Conservation (phyloP, 1,140 invertebrate species). For the Spodoptera frugiperda region DNA sequence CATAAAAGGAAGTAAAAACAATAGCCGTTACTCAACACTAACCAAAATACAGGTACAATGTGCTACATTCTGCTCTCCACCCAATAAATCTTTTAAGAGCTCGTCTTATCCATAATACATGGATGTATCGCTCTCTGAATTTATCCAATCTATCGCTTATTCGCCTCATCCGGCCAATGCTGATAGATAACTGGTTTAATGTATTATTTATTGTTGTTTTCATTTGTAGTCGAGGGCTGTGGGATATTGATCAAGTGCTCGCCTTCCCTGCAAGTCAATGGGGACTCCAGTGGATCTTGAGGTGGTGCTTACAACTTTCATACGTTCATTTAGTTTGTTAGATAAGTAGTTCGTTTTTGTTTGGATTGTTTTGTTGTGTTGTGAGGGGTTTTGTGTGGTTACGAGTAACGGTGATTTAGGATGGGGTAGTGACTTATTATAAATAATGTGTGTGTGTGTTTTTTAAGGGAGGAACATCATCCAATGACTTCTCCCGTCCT, state of each 20-base stretch:
- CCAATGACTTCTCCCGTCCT: too few species aligned
- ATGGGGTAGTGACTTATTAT: too few species aligned
- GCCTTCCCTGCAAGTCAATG: background rate
- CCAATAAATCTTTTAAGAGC: slow-evolving; percentile 54
- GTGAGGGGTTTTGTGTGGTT: too few species aligned
- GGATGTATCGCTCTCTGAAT: slow-evolving; percentile 32
- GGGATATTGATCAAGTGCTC: slow-evolving; percentile 13
- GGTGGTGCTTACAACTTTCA: background rate
- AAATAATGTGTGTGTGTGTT: too few species aligned
- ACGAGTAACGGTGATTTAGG: too few species aligned
- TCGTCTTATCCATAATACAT: slow-evolving; percentile 56
- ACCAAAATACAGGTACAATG: slow-evolving; percentile 20
- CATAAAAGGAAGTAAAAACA: slow-evolving; percentile 1
- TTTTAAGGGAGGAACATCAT: too few species aligned
- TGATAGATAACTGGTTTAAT: slow-evolving; percentile 42
- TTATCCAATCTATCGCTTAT: slow-evolving; percentile 42
- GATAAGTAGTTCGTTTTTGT: too few species aligned
- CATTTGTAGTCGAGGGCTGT: slow-evolving; percentile 13
- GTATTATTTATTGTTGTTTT: slow-evolving; percentile 42
- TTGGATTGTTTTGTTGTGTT: too few species aligned
- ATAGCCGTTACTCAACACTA: background rate
- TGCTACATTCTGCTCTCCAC: slow-evolving; percentile 4
- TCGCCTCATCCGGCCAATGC: slow-evolving; percentile 26
- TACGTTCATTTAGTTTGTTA: too few species aligned
- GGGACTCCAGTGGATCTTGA: background rate